Conservation (phyloP, 2,797 vertebrate genomes). For the Pseudomugil tenellus region DNA sequence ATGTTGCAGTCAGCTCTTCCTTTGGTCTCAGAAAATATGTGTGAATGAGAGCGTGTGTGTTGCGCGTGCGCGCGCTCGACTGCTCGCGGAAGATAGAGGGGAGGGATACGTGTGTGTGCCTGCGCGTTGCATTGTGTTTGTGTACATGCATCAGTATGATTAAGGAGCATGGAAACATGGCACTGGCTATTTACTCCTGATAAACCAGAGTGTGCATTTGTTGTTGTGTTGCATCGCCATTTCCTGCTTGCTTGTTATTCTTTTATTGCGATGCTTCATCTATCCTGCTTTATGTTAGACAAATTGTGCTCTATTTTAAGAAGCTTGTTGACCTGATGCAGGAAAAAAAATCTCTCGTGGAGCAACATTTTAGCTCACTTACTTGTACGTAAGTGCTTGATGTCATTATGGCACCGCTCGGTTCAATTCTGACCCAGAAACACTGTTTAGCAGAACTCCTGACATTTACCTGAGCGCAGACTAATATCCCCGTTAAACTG, state of each 20-base stretch:
- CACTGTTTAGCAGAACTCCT: conserved; percentile 53
- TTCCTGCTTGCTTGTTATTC: conserved; percentile 63
- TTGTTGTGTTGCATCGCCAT: conserved; percentile 54
- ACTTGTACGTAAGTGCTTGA: conserved; percentile 24
- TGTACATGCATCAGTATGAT: conserved; percentile 71
- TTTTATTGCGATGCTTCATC: conserved; percentile 57
- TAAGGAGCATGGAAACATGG: conserved; percentile 73
- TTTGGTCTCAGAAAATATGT: conserved; percentile 73
- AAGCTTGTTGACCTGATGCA: conserved; percentile 58
- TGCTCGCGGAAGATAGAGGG: conserved; percentile 57
- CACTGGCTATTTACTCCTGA: conserved; percentile 72
- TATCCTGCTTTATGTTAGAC: conserved; percentile 67
- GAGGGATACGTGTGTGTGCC: conserved; percentile 19
- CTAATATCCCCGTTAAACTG: conserved; percentile 69
- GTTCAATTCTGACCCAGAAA: conserved; percentile 51
- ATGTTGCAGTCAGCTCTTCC: conserved; percentile 86
- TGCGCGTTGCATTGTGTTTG: conserved; percentile 43
- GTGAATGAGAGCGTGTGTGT: conserved; percentile 58
- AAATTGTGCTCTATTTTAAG: conserved; percentile 69
- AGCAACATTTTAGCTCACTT: conserved; percentile 35
- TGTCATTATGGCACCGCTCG: conserved; percentile 34
- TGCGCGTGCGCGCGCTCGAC: conserved; percentile 25
- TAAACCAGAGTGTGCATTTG: conserved; percentile 65
- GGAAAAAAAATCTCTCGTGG: conserved; percentile 5
- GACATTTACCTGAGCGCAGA: conserved; percentile 71